Conservation (phyloP, 2,888 invertebrate species). For the Erebia ligea region DNA sequence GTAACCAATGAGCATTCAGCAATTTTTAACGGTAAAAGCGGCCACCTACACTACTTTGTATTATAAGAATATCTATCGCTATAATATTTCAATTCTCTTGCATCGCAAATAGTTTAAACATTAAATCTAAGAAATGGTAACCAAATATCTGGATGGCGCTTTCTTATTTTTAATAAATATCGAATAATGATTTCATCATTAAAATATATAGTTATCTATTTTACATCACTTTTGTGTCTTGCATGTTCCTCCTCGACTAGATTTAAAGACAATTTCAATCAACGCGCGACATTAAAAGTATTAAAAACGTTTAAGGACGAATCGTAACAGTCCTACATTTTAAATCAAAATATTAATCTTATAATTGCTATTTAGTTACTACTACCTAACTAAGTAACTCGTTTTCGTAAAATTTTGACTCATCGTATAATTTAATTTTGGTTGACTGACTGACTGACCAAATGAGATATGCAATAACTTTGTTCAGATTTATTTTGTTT, state of each 20-base stretch:
- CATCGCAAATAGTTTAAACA: constrained; percentile 77
- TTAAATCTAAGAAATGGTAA: constrained; percentile 67
- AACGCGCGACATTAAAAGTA: neutral
- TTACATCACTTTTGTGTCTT: constrained; percentile 77
- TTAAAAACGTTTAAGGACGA: too few relatives aligned
- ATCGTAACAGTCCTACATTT: too few relatives aligned
- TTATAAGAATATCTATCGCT: constrained; percentile 39
- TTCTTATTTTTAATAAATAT: constrained; percentile 40
- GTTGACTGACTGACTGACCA: too few relatives aligned
- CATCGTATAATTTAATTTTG: too few relatives aligned
- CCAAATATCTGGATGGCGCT: constrained; percentile 74
- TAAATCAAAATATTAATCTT: too few relatives aligned
- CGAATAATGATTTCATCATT: constrained; percentile 37
- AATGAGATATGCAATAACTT: too few relatives aligned
- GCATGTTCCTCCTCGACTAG: constrained; percentile 52
- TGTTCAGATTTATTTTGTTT: too few relatives aligned
- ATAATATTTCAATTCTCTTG: constrained; percentile 81
- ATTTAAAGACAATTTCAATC: constrained; percentile 15
- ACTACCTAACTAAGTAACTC: too few relatives aligned
- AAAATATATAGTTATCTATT: constrained; percentile 55
- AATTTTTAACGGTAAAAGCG: neutral
- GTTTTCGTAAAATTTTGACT: too few relatives aligned
- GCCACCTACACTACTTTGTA: constrained; percentile 43
- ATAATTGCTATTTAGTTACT: too few relatives aligned
- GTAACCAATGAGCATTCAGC: too few relatives aligned